Evolutionary conservation across 2,113 vertebrate species (phyloP).

Genomic region (Dipodomys ordii): DNA sequence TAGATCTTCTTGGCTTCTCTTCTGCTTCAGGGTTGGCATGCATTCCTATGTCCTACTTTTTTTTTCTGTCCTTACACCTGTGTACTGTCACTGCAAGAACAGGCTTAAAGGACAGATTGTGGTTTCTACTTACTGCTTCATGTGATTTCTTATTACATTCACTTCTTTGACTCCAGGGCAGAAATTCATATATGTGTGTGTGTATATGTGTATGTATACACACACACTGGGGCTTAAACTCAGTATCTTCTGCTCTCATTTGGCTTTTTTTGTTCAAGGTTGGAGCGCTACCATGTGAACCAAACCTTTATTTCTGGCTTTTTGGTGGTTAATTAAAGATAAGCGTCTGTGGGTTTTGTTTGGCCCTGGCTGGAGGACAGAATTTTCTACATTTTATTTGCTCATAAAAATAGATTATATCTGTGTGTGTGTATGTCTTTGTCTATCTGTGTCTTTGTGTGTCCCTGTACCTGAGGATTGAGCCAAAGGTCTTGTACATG

Average conservation of each 20-base stretch:
- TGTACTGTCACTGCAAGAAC: background rate
- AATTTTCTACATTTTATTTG: conserved; percentile 21
- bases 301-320: too few relatives aligned
- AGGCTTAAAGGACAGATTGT: background rate
- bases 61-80: too few relatives aligned
- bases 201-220: too few relatives aligned
- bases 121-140: conserved; percentile 1
- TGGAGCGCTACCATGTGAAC: too few relatives aligned
- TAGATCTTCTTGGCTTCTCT: background rate
- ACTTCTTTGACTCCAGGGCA: background rate
- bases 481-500: too few relatives aligned
- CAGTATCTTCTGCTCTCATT: too few relatives aligned
- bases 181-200: background rate
- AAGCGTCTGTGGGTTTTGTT: background rate
- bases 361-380: background rate
- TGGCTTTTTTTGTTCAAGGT: too few relatives aligned
- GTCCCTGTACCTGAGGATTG: too few relatives aligned
- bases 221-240: too few relatives aligned
- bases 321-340: too few relatives aligned
- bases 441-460: too few relatives aligned
- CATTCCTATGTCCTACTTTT: background rate
- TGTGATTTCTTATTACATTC: background rate
- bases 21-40: background rate
- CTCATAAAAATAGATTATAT: background rate
- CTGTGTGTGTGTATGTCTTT: too few relatives aligned